phyloP scores from a whole-genome alignment of 2,888 invertebrate genomes.

The Leptogaster cylindrica region DNA sequence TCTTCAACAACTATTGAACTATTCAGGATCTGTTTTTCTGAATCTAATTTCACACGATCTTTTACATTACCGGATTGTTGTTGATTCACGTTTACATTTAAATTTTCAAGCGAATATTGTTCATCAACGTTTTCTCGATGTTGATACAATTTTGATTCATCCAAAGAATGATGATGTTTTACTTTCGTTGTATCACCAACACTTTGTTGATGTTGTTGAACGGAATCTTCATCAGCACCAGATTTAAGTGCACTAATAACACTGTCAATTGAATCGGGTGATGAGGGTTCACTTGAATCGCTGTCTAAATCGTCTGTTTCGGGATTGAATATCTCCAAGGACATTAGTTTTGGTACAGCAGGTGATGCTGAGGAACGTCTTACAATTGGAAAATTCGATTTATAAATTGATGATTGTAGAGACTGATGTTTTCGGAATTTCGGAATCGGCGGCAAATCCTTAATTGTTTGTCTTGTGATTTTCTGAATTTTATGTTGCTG shows the following conservation, averaged over 20 bases:
- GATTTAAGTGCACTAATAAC: constrained; percentile 72
- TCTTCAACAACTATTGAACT: constrained; percentile 12
- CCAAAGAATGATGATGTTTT: background rate
- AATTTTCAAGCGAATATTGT: constrained; percentile 14
- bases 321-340: constrained; percentile 86
- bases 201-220: background rate
- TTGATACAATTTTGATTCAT: background rate
- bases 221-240: constrained; percentile 11
- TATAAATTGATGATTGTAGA: constrained; percentile 53
- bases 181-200: background rate
- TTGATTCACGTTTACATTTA: background rate
- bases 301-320: constrained; percentile 90
- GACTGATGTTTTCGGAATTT: constrained; percentile 63
- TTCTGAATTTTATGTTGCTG: constrained; percentile 64
- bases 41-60: background rate
- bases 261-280: constrained; percentile 85
- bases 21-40: background rate
- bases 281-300: constrained; percentile 82
- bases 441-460: constrained; percentile 69
- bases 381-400: constrained; percentile 71
- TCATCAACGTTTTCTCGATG: constrained; percentile 4
- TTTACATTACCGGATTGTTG: background rate
- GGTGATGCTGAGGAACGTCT: constrained; percentile 70
- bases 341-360: constrained; percentile 76
- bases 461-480: constrained; percentile 69